Conservation (phyloP, 2,113 vertebrate species). For the Istiophorus platypterus region DNA sequence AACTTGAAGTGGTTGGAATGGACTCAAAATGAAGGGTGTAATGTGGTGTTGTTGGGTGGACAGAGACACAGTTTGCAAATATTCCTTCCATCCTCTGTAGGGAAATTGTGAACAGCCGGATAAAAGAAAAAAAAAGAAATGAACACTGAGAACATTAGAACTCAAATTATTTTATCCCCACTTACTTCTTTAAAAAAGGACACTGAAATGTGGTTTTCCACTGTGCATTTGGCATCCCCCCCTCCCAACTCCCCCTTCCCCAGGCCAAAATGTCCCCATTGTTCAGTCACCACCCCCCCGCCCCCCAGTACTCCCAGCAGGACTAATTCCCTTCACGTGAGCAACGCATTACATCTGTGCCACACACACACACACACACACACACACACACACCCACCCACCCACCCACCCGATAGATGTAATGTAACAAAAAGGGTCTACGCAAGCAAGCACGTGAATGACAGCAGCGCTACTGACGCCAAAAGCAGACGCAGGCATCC, state of each 20-base stretch:
- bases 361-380: constrained; percentile 28
- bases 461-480: constrained; percentile 80
- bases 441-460: constrained; percentile 78
- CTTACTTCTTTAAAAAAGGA: background rate
- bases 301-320: constrained; percentile 40
- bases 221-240: background rate
- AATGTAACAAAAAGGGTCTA: constrained; percentile 65
- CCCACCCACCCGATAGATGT: background rate
- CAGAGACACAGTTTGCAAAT: background rate
- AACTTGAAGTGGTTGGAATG: background rate
- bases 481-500: constrained; percentile 56
- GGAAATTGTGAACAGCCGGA: background rate
- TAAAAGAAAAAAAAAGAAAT: background rate
- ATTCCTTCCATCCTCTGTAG: background rate
- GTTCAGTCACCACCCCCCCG: constrained; percentile 18
- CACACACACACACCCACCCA: too few species aligned
- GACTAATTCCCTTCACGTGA: constrained; percentile 46
- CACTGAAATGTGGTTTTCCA: constrained; percentile 20
- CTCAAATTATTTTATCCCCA: background rate
- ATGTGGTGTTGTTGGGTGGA: background rate
- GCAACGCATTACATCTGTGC: constrained; percentile 48
- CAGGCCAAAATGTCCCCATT: background rate
- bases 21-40: background rate
- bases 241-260: background rate
- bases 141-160: background rate